Percentiles rank a stretch among this genome's conserved stretches.
phyloP scores from a whole-genome alignment of 30 jellyfish, hydroid and myxozoan genomes.

The Euphysa ruthae region DNA sequence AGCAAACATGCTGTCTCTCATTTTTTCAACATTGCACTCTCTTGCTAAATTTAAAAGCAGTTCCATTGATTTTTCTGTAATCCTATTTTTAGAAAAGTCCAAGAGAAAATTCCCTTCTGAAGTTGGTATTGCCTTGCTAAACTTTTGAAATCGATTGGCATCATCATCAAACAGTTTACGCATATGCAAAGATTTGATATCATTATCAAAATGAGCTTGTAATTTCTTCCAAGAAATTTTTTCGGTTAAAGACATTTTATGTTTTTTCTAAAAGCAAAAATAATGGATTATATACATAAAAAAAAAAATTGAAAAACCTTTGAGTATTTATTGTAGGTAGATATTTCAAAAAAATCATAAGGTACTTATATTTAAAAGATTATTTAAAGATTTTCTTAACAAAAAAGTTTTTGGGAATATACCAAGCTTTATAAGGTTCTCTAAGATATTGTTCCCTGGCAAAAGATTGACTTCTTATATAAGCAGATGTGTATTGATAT shows the following conservation, averaged over 20 bases:
- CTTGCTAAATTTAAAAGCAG: slow-evolving; percentile 48
- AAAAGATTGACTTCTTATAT: no score
- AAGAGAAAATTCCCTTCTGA: slow-evolving; percentile 44
- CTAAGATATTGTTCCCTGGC: no score
- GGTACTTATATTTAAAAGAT: no score
- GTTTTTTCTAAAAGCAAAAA: no score
- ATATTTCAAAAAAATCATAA: no score
- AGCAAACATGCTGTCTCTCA: slow-evolving; percentile 80
- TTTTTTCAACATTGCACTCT: slow-evolving; percentile 66
- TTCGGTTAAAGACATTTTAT: slow-evolving; percentile 25
- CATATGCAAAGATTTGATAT: slow-evolving; percentile 71
- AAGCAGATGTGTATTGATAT: no score
- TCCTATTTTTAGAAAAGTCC: slow-evolving; percentile 80
- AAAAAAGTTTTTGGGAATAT: no score
- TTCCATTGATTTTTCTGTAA: slow-evolving; percentile 48
- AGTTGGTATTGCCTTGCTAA: slow-evolving; percentile 30
- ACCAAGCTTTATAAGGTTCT: no score
- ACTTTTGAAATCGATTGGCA: background rate
- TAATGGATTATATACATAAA: no score
- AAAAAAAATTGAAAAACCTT: no score
- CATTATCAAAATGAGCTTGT: slow-evolving; percentile 39
- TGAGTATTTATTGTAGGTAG: no score
- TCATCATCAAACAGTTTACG: slow-evolving; percentile 62
- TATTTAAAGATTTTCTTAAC: no score
- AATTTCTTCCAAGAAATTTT: slow-evolving; percentile 57